A percentile compares a stretch with the other conserved stretches of the same genome.
Evolutionary conservation across 1,140 invertebrate species (phyloP).

Genomic region (Papilio dardanus): DNA sequence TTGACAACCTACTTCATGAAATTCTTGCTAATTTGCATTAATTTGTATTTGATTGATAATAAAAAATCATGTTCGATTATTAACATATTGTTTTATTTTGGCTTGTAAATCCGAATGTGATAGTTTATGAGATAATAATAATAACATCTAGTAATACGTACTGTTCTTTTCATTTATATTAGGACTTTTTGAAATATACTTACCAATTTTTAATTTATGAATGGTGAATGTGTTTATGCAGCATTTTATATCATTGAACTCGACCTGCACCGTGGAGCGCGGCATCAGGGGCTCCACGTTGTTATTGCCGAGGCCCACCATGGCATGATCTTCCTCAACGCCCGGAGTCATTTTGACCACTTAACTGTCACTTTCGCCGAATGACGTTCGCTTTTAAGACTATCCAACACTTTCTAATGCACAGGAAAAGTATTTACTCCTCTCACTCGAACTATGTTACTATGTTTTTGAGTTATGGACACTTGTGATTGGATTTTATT

Average conservation of each 20-base stretch:
- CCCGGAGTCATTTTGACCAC: constrained; percentile 57
- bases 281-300: constrained; percentile 72
- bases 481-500: background rate
- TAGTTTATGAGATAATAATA: too few species aligned
- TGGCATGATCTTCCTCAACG: constrained; percentile 45
- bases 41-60: too few species aligned
- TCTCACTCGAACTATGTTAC: background rate
- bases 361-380: constrained; percentile 42
- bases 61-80: too few species aligned
- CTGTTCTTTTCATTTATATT: too few species aligned
- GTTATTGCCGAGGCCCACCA: constrained; percentile 68
- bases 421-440: background rate
- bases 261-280: constrained; percentile 84
- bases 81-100: too few species aligned
- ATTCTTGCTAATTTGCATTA: too few species aligned
- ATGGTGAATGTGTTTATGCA: constrained; percentile 79
- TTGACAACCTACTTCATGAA: too few species aligned
- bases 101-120: too few species aligned
- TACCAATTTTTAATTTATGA: constrained; percentile 67
- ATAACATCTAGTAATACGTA: too few species aligned
- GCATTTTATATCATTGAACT: constrained; percentile 87
- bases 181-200: constrained; percentile 55
- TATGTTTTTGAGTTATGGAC: background rate
- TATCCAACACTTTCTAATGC: constrained; percentile 37
- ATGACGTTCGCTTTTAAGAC: constrained; percentile 29